Evolutionary conservation across 2,888 invertebrate genomes (phyloP).

Genomic region (Erynnis tages): DNA sequence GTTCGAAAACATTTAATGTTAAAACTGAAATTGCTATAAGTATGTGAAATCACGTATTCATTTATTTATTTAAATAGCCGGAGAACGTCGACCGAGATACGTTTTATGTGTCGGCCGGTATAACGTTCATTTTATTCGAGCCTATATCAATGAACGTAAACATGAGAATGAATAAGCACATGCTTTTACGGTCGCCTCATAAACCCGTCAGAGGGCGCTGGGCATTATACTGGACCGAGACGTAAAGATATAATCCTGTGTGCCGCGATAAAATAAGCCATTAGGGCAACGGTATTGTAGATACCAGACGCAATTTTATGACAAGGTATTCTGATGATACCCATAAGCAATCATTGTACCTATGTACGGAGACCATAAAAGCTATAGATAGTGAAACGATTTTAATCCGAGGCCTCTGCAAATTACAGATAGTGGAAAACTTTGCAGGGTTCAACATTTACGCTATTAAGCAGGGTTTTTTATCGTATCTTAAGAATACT

Average conservation of each 20-base stretch:
- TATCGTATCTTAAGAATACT: too few species aligned
- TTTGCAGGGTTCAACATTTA: too few species aligned
- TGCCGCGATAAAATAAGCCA: slow-evolving; percentile 23
- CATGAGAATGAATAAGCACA: slow-evolving; percentile 25
- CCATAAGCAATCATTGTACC: not conserved
- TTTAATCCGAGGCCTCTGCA: too few species aligned
- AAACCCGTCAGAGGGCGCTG: slow-evolving; percentile 26
- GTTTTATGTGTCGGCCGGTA: slow-evolving; percentile 17
- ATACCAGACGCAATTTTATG: slow-evolving; percentile 4
- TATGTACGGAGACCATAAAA: not conserved
- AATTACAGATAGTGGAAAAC: too few species aligned
- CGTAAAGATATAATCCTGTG: slow-evolving; percentile 20
- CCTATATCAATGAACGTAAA: slow-evolving; percentile 24
- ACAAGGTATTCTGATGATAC: slow-evolving; percentile 9
- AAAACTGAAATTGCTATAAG: too few species aligned
- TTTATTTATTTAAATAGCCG: slow-evolving; percentile 12
- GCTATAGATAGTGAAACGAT: too few species aligned
- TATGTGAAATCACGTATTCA: slow-evolving; percentile 9
- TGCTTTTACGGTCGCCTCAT: slow-evolving; percentile 23
- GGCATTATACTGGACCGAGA: slow-evolving; percentile 19
- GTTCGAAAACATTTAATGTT: too few species aligned
- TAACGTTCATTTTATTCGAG: slow-evolving; percentile 19
- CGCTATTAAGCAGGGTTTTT: too few species aligned
- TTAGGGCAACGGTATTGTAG: slow-evolving; percentile 11
- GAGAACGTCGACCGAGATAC: slow-evolving; percentile 10